Evolutionary conservation across 2,113 vertebrate genomes (phyloP).

Genomic region (Phyllostomus discolor): DNA sequence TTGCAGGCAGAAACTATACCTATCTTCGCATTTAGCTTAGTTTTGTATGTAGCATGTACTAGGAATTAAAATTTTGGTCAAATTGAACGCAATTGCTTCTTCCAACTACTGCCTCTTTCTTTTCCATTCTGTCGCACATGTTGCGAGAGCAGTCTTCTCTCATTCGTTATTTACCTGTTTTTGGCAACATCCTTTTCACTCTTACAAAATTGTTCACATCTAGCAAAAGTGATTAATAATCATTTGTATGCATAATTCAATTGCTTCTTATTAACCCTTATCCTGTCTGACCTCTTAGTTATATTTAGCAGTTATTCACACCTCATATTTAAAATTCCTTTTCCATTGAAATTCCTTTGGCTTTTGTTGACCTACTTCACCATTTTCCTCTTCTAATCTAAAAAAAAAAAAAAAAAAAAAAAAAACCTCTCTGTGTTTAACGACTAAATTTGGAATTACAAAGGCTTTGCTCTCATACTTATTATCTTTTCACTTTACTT

Average conservation of each 20-base stretch:
- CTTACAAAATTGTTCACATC: not conserved
- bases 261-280: not conserved
- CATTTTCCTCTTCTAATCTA: not conserved
- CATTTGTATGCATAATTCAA: slow-evolving; percentile 26
- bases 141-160: not conserved
- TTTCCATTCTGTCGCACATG: not conserved
- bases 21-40: not conserved
- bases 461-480: not conserved
- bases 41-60: not conserved
- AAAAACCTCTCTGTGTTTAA: not conserved
- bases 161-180: slow-evolving; percentile 1
- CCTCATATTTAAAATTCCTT: slow-evolving; percentile 55
- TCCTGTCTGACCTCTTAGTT: not conserved
- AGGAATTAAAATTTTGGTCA: not conserved
- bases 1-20: not conserved
- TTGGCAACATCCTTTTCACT: not conserved
- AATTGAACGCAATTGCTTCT: not conserved
- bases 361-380: not conserved
- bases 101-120: not conserved
- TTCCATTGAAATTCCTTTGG: not conserved
- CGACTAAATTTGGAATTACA: not conserved
- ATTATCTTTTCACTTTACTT: not conserved
- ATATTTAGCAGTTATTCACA: slow-evolving; percentile 10
- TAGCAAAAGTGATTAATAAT: not conserved
- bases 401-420: not conserved